Evolutionary conservation across 2,888 invertebrate species (phyloP).

Genomic region (Andrena trimmerana): DNA sequence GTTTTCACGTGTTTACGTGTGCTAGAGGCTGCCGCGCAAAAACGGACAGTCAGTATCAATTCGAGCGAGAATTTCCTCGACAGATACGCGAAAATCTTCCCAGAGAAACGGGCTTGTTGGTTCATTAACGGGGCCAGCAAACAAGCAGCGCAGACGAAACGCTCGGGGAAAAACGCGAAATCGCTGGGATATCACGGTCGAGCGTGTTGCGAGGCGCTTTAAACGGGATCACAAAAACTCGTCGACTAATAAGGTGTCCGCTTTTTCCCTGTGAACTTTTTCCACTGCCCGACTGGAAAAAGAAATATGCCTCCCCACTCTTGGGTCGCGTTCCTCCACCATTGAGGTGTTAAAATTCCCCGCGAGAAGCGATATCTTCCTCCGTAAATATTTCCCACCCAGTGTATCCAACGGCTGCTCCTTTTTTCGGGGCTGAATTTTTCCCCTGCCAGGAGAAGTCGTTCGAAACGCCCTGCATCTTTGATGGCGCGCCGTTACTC

Average conservation of each 20-base stretch:
- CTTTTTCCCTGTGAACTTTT: background rate
- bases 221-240: conserved; percentile 30
- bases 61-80: conserved; percentile 39
- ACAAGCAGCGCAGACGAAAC: conserved; percentile 17
- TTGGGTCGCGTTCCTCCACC: no score
- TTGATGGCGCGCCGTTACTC: conserved; percentile 35
- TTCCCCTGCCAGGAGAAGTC: background rate
- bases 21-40: background rate
- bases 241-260: background rate
- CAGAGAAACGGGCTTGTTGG: conserved; percentile 4
- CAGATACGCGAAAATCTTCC: background rate
- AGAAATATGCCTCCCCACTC: background rate
- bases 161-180: background rate
- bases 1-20: background rate
- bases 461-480: conserved; percentile 31
- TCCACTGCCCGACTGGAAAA: background rate
- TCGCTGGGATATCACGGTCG: background rate
- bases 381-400: background rate
- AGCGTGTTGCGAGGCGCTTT: background rate
- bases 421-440: background rate
- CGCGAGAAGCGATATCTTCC: background rate
- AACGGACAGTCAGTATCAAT: conserved; percentile 5
- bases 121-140: conserved; percentile 41
- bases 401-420: background rate
- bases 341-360: no score